phyloP scores from a whole-genome alignment of 2,797 vertebrate species.

The Chiroxiphia lanceolata region DNA sequence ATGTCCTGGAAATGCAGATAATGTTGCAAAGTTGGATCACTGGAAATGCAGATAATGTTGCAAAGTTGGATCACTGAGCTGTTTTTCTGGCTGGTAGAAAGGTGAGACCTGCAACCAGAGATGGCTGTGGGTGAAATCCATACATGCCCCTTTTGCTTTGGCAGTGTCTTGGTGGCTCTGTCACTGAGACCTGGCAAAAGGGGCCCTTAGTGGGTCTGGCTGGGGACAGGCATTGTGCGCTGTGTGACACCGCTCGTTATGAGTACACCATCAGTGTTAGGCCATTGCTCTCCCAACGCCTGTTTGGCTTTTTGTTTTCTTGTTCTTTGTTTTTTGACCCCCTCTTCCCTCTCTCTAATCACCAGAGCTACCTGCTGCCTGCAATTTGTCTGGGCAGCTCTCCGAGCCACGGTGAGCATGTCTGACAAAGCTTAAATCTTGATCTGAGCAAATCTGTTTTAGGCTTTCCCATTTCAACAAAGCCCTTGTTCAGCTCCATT shows the following conservation, averaged over 20 bases:
- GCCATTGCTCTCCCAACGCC: neutral
- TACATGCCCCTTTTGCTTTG: fast-evolving
- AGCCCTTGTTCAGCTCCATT: neutral
- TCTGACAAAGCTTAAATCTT: slow-evolving; percentile 52
- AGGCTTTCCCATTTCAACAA: slow-evolving; percentile 65
- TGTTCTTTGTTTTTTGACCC: fast-evolving
- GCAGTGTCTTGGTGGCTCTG: neutral
- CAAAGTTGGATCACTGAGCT: neutral
- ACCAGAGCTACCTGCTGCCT: neutral
- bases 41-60: neutral
- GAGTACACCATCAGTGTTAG: fast-evolving
- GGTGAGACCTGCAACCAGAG: neutral
- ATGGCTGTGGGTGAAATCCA: neutral
- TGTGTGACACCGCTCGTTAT: fast-evolving
- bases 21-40: neutral
- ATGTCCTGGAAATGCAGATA: neutral
- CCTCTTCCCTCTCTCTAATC: neutral
- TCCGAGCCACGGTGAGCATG: neutral
- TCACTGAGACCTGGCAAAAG: neutral
- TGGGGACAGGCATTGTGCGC: neutral
- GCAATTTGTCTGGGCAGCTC: slow-evolving; percentile 16
- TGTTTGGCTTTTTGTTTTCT: neutral
- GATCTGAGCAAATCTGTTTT: slow-evolving; percentile 55
- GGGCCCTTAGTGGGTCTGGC: neutral
- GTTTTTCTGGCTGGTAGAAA: neutral